Evolutionary conservation across 2,113 vertebrate species (phyloP), one percentile per base, ranked within the genome.

Genomic region (Vulpes ferrilata): DNA sequence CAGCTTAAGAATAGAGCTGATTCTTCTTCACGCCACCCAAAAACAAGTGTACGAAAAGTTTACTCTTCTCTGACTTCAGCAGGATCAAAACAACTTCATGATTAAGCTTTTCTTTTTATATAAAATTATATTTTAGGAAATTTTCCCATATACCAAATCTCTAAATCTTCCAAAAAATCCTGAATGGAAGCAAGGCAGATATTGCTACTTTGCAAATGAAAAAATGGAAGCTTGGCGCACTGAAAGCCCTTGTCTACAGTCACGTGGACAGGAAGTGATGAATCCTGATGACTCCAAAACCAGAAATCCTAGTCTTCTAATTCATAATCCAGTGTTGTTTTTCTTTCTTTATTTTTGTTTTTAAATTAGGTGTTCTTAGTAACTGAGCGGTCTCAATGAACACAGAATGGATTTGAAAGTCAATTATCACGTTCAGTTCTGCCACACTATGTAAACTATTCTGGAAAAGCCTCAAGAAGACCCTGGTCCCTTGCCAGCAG

Each of bases 401-500:
- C 43, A 59, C 11, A 17, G 67, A 92, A n/a, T 82, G 57, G 15
- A 85, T 82, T 74, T 84, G 32, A 73, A 96, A 95, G 80, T 90
- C 64, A 16, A 60, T 74, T 6, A 23, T 93, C 62, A 20, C 30
- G 55, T 59, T 93, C 74, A 51, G 16, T 82, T 78, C 88, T 23
- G 19, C 76, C 5, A 10, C 17, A 5, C 78, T 32, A 53, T 11
- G 95, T 32, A 19, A 35, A 64, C 57, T 13, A 11, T 71, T 90
- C 95, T 95, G 93, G 80, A 81, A 93, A 89, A 57, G 48, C 10
- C 69, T 92, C 95, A 88, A 62, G 78, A 79, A 88, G 23, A 74
- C 22, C 23, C 79, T 88, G 69, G 90, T 38, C 19, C n/a, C 0
- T 0, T 1, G 92, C 96, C 97, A 96, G 62, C 32, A 19, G 5